Evolutionary conservation across 2,797 vertebrate species (phyloP), one percentile per base, ranked within the genome.

Genomic region (Selene dorsalis): DNA sequence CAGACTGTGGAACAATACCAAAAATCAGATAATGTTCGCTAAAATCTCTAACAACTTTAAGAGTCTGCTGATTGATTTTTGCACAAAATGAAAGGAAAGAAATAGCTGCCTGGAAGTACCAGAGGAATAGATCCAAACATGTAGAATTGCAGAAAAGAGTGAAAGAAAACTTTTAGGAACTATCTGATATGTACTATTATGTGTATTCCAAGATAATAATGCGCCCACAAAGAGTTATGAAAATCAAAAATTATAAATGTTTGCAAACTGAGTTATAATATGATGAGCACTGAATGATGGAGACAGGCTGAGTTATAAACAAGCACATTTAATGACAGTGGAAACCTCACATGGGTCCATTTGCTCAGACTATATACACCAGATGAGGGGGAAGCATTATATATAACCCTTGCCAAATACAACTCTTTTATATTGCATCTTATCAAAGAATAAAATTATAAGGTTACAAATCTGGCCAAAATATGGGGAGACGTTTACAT

Each of bases 261-360:
- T 41, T 60, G 68, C 32, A 72, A 80, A 69, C 18, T 9, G 17
- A 43, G n/a, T 82, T 28, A 66, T 69, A 61, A 60, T 55, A 48
- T 75, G 28, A 57, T 58, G 18, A 69, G 52, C 41, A 83, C 47
- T 85, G 69, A 90, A 61, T 68, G 43, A 89, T 66, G 58, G 73
- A 84, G 70, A 85, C 82, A 69, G 24, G 61, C 43, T 87, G 72
- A 83, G 71, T 84, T 88, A 83, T 91, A 80, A 91, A 89, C 80
- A 83, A 89, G 75, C 84, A 85, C 4, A 74, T 93, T 91, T 92
- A 92, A 90, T 92, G 68, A 83, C 73, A 80, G 64, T 73, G 76
- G 77, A 90, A 85, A 85, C 82, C 89, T 62, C 79, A 79, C 59
- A 76, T n/a, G 62, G 78, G 69, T 22, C 74, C 60, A 17, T 74